phyloP scores from a whole-genome alignment of 2,797 vertebrate genomes.

The Hydrolagus colliei region DNA sequence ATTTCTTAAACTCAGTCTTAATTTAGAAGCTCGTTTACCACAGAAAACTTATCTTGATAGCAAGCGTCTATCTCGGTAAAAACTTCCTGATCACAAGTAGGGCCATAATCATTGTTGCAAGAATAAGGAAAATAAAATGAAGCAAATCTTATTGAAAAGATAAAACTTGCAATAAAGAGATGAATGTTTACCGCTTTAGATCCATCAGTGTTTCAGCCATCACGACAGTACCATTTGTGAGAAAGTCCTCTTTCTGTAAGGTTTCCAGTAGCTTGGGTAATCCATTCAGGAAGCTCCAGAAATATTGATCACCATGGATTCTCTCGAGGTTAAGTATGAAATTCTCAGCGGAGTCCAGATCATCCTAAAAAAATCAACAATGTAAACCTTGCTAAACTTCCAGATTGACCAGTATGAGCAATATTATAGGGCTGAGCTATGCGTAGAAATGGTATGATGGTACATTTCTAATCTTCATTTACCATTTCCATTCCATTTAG shows the following conservation, averaged over 20 bases:
- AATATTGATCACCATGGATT: constrained; percentile 46
- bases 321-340: constrained; percentile 46
- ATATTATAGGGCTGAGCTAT: background rate
- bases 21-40: no score
- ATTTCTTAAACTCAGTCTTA: no score
- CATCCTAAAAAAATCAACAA: constrained; percentile 39
- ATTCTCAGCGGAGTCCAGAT: constrained; percentile 49
- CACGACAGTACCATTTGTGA: background rate
- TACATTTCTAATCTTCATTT: background rate
- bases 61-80: no score
- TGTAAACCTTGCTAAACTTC: background rate
- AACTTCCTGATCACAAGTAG: no score
- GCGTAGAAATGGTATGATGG: background rate
- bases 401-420: constrained; percentile 8
- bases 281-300: constrained; percentile 49
- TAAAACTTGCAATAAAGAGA: background rate
- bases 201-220: background rate
- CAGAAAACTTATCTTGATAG: no score
- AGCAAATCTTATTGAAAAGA: no score
- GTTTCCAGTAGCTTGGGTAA: constrained; percentile 34
- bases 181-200: constrained; percentile 2
- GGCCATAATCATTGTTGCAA: no score
- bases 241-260: constrained; percentile 26
- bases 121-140: no score
- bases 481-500: no score